phyloP scores from a whole-genome alignment of 1,140 invertebrate species.

The Coptotermes formosanus region DNA sequence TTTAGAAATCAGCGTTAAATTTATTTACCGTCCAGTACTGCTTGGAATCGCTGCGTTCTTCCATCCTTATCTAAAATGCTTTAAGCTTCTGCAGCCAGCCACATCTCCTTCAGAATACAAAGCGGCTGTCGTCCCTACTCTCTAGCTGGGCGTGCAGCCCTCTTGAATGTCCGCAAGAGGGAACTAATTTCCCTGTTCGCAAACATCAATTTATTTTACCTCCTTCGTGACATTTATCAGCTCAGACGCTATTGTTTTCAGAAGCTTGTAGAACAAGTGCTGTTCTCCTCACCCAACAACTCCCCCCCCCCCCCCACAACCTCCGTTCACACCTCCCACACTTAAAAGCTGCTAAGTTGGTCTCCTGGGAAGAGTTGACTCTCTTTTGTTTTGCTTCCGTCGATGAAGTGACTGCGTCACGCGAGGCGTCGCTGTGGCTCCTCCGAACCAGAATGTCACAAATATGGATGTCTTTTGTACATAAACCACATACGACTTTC shows the following conservation, averaged over 20 bases:
- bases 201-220: constrained; percentile 33
- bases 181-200: constrained; percentile 33
- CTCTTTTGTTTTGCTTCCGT: constrained; percentile 21
- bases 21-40: constrained; percentile 14
- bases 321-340: neutral
- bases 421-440: neutral
- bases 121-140: neutral
- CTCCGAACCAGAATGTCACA: neutral
- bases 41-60: neutral
- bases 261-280: constrained; percentile 27
- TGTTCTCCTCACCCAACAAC: neutral
- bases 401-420: constrained; percentile 4
- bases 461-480: neutral
- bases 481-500: neutral
- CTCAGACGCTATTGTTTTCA: constrained; percentile 30
- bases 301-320: neutral
- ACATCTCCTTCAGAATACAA: neutral
- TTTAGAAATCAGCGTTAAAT: neutral
- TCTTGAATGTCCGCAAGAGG: neutral
- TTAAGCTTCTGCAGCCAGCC: neutral
- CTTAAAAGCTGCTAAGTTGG: constrained; percentile 22
- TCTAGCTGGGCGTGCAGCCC: neutral
- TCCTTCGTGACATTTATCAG: constrained; percentile 31
- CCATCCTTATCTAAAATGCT: neutral
- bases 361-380: constrained; percentile 21